Evolutionary conservation across 2,888 invertebrate genomes (phyloP), one percentile per base, ranked within the genome.

Genomic region (Drosophila mayaguana): DNA sequence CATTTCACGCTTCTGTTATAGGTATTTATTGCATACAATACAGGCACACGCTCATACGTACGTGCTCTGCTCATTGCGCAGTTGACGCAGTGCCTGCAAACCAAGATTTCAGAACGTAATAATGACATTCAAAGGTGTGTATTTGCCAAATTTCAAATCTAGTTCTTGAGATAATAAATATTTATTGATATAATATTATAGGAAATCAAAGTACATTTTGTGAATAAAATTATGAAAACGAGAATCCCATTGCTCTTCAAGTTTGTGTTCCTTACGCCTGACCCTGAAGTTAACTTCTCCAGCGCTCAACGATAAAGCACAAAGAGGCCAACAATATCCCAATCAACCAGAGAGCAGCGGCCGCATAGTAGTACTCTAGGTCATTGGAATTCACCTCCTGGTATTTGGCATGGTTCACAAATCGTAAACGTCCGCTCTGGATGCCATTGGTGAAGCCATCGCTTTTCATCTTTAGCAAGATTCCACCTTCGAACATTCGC

Each of bases 381-480:
- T 83, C 70, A 53, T 81, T 83, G 16, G 83, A 83, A 14, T 78
- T 56, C 1, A 81, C 83, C 55, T 83, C 67, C 28, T 72, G 66
- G 50, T 81, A 61, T 12, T 48, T 45, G 38, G 75, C 62, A 1
- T 66, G 46, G 43, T 28, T 67, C 3, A 81, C 72, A 25, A 87
- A 82, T 16, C 43, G 38, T 3, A 90, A 48, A 1, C 79, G 70
- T 0, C 83, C 81, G 14, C 79, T 81, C 2, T 80, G 61, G 9
- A 90, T 78, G 28, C 87, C 90, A 18, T 83, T 83, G 36, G 64
- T 68, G 48, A 75, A 79, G 6, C 76, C 77, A 50, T 90, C 87
- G 32, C 53, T 60, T 22, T 70, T 64, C 70, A 89, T 77, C 65
- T 89, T 90, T 0, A 62, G 51, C 28, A 83, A 65, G 18, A 90